phyloP scores from a whole-genome alignment of 2,888 invertebrate species.

The Archips xylosteana region DNA sequence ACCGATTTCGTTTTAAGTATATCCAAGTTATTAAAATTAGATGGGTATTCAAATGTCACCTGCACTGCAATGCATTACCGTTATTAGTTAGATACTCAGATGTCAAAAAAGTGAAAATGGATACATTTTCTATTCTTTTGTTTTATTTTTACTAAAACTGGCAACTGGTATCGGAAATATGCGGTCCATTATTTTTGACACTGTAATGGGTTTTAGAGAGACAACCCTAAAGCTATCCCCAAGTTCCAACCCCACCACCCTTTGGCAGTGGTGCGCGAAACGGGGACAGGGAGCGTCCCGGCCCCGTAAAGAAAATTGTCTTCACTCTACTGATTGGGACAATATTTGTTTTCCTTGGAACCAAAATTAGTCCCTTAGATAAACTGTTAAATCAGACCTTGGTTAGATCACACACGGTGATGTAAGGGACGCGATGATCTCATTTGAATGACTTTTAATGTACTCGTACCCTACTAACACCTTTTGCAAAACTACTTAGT shows the following conservation, averaged over 20 bases:
- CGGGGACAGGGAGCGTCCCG: conserved; percentile 82
- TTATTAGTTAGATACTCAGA: no score
- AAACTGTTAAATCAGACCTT: conserved; percentile 12
- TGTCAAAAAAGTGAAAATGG: no score
- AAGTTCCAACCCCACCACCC: conserved; percentile 69
- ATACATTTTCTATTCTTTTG: no score
- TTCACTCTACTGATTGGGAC: conserved; percentile 77
- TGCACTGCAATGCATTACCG: no score
- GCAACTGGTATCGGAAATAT: no score
- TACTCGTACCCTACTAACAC: no score
- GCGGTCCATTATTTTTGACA: neutral
- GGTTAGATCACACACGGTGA: neutral
- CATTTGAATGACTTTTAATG: neutral
- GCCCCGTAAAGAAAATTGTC: conserved; percentile 81
- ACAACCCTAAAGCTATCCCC: conserved; percentile 33
- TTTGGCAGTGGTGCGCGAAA: conserved; percentile 67
- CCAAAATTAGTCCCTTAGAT: conserved; percentile 50
- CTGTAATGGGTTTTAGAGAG: neutral
- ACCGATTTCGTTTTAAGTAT: no score
- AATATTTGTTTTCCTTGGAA: conserved; percentile 67
- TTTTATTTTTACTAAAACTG: no score
- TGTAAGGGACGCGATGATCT: neutral
- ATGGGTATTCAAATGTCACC: no score
- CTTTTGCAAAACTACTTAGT: no score
- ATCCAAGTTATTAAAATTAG: no score